Evolutionary conservation across 2,113 vertebrate genomes (phyloP).

Genomic region (Gadus chalcogrammus): DNA sequence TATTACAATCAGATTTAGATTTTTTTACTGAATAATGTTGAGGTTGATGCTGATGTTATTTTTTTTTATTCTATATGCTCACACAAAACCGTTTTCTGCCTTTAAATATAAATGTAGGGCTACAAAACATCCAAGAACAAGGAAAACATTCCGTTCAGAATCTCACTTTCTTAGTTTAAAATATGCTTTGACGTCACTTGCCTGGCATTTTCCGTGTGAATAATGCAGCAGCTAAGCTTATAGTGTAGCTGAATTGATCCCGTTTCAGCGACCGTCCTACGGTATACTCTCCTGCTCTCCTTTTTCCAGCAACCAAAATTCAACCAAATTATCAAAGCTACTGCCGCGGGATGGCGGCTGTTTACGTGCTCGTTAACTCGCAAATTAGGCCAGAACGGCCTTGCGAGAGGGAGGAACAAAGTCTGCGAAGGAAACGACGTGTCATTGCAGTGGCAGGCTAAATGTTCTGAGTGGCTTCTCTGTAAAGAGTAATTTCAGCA

Average conservation of each 20-base stretch:
- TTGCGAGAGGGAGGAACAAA: slow-evolving; percentile 57
- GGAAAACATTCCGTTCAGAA: no score
- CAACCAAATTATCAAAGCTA: slow-evolving; percentile 19
- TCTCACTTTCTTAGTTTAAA: not conserved
- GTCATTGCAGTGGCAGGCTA: slow-evolving; percentile 30
- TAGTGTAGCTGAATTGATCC: slow-evolving; percentile 8
- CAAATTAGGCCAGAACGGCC: slow-evolving; percentile 72
- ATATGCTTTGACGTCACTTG: slow-evolving; percentile 2
- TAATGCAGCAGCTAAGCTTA: slow-evolving; percentile 6
- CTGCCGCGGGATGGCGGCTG: slow-evolving; percentile 49
- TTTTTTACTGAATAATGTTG: no score
- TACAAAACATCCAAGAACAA: no score
- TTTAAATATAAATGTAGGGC: no score
- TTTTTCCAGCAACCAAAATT: slow-evolving; percentile 40
- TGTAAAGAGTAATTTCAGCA: slow-evolving; percentile 54
- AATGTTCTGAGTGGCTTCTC: slow-evolving; percentile 13
- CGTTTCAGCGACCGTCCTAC: slow-evolving; percentile 15
- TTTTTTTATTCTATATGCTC: no score
- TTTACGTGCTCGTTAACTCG: slow-evolving; percentile 68
- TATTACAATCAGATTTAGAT: no score
- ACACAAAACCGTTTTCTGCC: no score
- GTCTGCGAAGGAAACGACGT: slow-evolving; percentile 49
- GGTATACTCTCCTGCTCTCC: slow-evolving; percentile 17
- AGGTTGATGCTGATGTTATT: no score
- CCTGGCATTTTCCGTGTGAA: not conserved